Evolutionary conservation across 2,797 vertebrate species (phyloP), one percentile per base, ranked within the genome.

Genomic region (Argentina silus): DNA sequence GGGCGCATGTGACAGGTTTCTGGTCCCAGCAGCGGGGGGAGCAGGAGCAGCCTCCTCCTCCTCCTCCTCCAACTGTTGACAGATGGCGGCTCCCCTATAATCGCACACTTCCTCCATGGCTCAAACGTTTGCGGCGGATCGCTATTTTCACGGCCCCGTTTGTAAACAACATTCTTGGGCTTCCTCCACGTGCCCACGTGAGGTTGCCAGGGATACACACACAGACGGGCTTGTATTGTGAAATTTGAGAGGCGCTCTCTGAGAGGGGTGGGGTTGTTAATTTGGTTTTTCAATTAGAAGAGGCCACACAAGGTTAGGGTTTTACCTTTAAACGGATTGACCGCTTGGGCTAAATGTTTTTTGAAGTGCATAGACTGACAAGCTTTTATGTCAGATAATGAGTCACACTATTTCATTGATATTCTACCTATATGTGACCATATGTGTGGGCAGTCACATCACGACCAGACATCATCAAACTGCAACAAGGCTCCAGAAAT

Each of bases 311-410:
- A 83, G 92, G 90, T 89, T 88, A 88, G 88, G 82, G 86, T 86
- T 86, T 91, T 83, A 88, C 77, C 86, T 88, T 88, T 89, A 90
- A 91, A 87, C 83, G 80, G 87, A 89, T 91, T 77, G 90, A 84
- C 81, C 86, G 84, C 83, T 86, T 86, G 81, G 71, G 85, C 85
- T 88, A 87, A 88, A 78, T 73, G 68, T n/a, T 78, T 23, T 74
- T 55, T 10, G 21, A 8, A 19, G 19, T 64, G 62, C 51, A 64
- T 76, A 62, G 72, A 80, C 78, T 73, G 81, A 53, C 72, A 77
- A 69, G 82, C 80, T 82, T 79, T 88, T 59, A 73, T 70, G 78
- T 9, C 57, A 27, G 50, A 55, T 57, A 51, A 57, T 7, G 56
- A 42, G 51, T 45, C n/a, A 56, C 56, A 59, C 12, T 9, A 17